These are phyloP conservation scores for Calidris pygmaea DNA, from an alignment of 2,113 vertebrate species.

Conservation along the genomic window DNA sequence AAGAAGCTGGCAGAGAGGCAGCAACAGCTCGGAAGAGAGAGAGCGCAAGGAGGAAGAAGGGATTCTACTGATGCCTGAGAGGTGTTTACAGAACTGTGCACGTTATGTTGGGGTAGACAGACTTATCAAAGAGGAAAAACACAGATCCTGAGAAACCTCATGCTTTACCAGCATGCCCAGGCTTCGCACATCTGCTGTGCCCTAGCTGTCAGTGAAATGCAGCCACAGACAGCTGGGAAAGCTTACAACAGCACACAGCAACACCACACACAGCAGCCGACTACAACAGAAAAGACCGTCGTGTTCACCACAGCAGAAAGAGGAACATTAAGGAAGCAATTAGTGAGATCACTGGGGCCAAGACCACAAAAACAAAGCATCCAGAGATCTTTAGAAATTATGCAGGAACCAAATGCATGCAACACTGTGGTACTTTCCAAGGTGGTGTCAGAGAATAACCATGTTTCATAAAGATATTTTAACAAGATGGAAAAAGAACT, in stretches of 20 bases:
- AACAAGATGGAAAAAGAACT: neutral
- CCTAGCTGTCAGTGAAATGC: neutral
- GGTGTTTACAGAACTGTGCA: neutral
- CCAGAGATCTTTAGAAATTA: neutral
- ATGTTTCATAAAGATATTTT: neutral
- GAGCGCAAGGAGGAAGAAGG: neutral
- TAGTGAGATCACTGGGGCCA: neutral
- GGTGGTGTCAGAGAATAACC: fast-evolving
- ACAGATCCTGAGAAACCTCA: neutral
- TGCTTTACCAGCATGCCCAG: neutral
- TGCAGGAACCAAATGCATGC: neutral
- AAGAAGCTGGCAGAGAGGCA: neutral
- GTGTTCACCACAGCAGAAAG: fast-evolving
- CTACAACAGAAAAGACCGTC: neutral
- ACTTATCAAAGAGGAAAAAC: neutral
- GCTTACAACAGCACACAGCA: neutral
- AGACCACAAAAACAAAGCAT: neutral
- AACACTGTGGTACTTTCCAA: neutral
- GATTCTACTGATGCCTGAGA: neutral
- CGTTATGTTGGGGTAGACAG: neutral
- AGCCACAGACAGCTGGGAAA: neutral
- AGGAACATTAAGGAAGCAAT: neutral
- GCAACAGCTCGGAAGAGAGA: neutral
- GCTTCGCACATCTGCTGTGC: neutral
- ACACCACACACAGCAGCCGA: fast-evolving